phyloP scores from a whole-genome alignment of 2,888 invertebrate species.

The Rhagonycha fulva region DNA sequence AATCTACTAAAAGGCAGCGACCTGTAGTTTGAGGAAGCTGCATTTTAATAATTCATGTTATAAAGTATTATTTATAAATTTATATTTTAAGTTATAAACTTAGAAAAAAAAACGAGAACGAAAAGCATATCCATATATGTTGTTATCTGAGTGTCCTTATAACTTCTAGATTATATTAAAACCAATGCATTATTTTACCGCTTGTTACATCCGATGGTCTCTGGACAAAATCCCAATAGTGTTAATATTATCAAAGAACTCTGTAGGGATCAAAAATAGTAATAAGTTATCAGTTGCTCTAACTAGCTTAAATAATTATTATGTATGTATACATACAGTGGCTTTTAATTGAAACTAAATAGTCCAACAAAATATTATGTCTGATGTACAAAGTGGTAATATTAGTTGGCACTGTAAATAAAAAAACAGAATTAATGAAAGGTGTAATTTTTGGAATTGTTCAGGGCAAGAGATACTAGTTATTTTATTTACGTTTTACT shows the following conservation, averaged over 20 bases:
- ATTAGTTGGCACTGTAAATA: too few species aligned
- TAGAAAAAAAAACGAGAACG: too few species aligned
- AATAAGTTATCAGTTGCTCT: not conserved
- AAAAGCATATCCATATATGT: too few species aligned
- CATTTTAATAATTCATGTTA: not conserved
- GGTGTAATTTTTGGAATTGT: too few species aligned
- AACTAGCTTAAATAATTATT: not conserved
- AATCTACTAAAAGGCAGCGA: not conserved
- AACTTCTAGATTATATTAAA: not conserved
- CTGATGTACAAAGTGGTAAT: too few species aligned
- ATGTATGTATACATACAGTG: not conserved
- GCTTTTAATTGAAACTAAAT: not conserved
- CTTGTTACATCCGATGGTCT: not conserved
- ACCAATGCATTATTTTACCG: not conserved
- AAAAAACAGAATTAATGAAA: too few species aligned
- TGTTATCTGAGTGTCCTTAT: too few species aligned
- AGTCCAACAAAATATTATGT: not conserved
- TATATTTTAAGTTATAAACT: too few species aligned
- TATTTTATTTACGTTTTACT: too few species aligned
- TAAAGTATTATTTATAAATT: not conserved
- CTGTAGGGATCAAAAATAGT: not conserved
- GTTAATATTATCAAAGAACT: not conserved
- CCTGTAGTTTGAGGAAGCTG: not conserved
- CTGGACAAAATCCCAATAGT: not conserved
- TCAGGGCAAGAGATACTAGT: too few species aligned